A percentile compares a stretch with the other conserved stretches of the same genome.
Conservation (phyloP, 1,140 invertebrate genomes). For the Carposina sasakii region DNA sequence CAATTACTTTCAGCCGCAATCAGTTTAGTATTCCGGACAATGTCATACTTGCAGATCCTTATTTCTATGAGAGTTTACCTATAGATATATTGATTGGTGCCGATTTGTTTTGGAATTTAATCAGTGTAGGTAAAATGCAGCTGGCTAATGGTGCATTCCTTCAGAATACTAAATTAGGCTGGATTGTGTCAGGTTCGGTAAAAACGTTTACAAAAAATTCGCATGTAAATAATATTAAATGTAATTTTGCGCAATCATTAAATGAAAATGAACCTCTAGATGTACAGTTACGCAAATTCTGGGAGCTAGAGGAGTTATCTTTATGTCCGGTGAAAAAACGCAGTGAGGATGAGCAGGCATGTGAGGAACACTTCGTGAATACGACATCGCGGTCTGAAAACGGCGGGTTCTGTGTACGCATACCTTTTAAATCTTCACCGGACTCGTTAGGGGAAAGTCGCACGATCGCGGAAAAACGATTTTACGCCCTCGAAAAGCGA, state of each 20-base stretch:
- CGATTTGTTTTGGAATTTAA: no score
- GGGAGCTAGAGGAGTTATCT: conserved; percentile 12
- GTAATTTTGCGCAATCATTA: conserved; percentile 18
- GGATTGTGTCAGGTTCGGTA: no score
- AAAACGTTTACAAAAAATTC: no score
- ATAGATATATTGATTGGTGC: no score
- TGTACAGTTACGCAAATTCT: conserved; percentile 19
- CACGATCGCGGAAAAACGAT: conserved; percentile 18
- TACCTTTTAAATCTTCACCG: conserved; percentile 23
- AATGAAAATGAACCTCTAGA: conserved; percentile 1
- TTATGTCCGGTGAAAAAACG: not conserved
- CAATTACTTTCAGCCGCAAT: no score
- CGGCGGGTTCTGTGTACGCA: conserved; percentile 25
- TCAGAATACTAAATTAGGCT: no score
- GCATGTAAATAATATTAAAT: conserved; percentile 12
- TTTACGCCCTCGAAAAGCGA: conserved; percentile 29
- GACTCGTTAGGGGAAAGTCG: conserved; percentile 24
- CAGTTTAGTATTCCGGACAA: no score
- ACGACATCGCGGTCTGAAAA: conserved; percentile 21
- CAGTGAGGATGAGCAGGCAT: conserved; percentile 18
- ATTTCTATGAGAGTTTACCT: no score
- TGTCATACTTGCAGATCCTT: no score
- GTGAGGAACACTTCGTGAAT: conserved; percentile 21
- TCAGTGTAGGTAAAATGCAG: no score
- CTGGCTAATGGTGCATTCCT: no score